Evolutionary conservation across 2,797 vertebrate species (phyloP).

Genomic region (Mycteria americana): DNA sequence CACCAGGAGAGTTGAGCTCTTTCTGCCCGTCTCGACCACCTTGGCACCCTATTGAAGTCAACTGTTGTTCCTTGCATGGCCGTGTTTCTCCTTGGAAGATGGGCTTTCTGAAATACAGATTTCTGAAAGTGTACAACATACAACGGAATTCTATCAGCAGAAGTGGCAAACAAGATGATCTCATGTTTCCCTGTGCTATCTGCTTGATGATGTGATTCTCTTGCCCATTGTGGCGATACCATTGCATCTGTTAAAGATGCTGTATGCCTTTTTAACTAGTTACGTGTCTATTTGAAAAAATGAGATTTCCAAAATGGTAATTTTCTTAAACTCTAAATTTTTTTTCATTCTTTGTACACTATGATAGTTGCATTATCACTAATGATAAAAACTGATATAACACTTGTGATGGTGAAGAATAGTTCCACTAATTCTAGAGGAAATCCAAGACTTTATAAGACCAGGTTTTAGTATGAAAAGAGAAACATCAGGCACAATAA

Average conservation of each 20-base stretch:
- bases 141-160: background rate
- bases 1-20: background rate
- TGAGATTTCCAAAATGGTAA: background rate
- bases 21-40: background rate
- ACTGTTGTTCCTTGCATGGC: background rate
- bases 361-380: background rate
- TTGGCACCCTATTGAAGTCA: background rate
- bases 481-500: background rate
- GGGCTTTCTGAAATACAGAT: background rate
- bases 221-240: background rate
- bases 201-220: background rate
- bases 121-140: background rate
- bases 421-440: background rate
- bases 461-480: background rate
- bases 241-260: background rate
- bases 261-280: background rate
- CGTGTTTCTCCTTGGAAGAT: background rate
- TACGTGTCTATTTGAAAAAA: background rate
- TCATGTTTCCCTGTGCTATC: background rate
- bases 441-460: background rate
- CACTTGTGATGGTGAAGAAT: background rate
- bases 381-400: background rate
- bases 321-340: background rate
- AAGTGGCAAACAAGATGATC: background rate
- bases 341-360: background rate